Conservation (phyloP, 2,888 invertebrate genomes). For the Ypsolopha scabrella region DNA sequence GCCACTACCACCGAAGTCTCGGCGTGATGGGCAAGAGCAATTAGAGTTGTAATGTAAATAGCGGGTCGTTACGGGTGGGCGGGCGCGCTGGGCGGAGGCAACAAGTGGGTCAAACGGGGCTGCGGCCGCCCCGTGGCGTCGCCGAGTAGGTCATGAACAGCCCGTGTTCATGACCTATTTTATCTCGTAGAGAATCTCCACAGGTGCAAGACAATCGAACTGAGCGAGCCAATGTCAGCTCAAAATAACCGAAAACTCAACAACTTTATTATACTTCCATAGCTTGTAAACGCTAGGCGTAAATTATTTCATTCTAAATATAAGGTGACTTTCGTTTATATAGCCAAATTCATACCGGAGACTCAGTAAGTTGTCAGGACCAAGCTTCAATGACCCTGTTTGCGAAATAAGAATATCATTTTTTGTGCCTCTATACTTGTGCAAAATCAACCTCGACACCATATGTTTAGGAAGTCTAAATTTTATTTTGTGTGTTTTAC, state of each 20-base stretch:
- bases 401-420: too few relatives aligned
- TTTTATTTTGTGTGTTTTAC: too few relatives aligned
- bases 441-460: too few relatives aligned
- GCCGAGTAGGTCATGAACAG: constrained; percentile 53
- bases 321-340: too few relatives aligned
- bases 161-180: constrained; percentile 61
- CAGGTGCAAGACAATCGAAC: constrained; percentile 21
- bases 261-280: background rate
- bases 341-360: too few relatives aligned
- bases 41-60: constrained; percentile 49
- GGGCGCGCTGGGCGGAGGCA: constrained; percentile 34
- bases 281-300: background rate
- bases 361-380: too few relatives aligned
- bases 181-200: constrained; percentile 39
- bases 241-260: too few relatives aligned
- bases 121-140: constrained; percentile 12
- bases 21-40: background rate
- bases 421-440: too few relatives aligned
- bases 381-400: too few relatives aligned
- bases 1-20: background rate
- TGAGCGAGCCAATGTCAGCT: background rate
- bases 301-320: too few relatives aligned
- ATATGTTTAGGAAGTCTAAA: too few relatives aligned
- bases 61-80: constrained; percentile 13
- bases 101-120: constrained; percentile 64